Percentiles rank a stretch among this genome's conserved stretches.
Conservation (phyloP, 2,888 invertebrate species). For the Trissoscelio sp. region DNA sequence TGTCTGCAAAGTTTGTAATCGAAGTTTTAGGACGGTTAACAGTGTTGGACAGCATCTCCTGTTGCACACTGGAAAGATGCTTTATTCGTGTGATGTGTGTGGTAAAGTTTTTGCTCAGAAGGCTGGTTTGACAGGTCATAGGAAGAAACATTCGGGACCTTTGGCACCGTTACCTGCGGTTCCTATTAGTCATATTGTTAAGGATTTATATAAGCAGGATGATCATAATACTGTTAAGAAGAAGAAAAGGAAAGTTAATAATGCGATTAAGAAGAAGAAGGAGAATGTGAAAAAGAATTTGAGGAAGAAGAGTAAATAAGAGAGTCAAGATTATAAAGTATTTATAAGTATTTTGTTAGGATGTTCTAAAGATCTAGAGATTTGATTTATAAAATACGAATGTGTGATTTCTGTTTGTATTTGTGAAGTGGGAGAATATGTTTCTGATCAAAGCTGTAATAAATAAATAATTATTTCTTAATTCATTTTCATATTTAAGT, state of each 20-base stretch:
- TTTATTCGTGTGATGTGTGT: constrained; percentile 84
- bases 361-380: no score
- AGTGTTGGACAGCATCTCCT: constrained; percentile 81
- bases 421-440: no score
- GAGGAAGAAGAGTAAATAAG: constrained; percentile 1
- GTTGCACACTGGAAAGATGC: constrained; percentile 84
- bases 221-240: constrained; percentile 21
- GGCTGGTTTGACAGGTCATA: constrained; percentile 80
- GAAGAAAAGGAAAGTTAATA: constrained; percentile 18
- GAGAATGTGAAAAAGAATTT: not conserved
- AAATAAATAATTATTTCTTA: no score
- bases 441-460: no score
- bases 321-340: no score
- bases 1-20: constrained; percentile 83
- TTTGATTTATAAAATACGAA: no score
- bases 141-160: constrained; percentile 76
- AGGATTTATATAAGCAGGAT: constrained; percentile 68
- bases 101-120: constrained; percentile 84
- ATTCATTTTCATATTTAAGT: no score
- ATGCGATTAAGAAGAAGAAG: not conserved
- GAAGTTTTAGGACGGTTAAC: constrained; percentile 84
- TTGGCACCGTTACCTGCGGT: constrained; percentile 81
- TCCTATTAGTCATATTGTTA: constrained; percentile 81
- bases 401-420: no score
- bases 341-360: no score